Base-by-base conservation (phyloP, 2,888 invertebrate genomes). In the Microctonus hyperodae region DNA sequence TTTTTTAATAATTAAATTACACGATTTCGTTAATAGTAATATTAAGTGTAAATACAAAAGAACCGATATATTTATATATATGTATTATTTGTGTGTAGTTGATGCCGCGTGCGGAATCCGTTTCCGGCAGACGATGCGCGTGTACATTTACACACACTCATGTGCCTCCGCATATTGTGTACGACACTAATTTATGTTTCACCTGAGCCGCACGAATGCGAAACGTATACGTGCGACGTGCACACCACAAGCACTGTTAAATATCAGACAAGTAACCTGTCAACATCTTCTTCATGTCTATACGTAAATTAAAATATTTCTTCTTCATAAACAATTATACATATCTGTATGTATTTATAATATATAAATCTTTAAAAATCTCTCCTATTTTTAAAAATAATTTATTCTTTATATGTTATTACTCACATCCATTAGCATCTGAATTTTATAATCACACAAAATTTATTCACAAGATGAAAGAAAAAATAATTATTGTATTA, bases 61-160 rank as follows among this genome's bases (percentile, higher is more conserved):
- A 61, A 62, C 50, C 55, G 55, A 64, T 65, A 65, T 68, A 64
- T 69, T 65, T 69, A 28, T 28, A 7, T 28, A 28, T 28, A 5
- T 28, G 5, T n/a, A n/a, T n/a, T n/a, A n/a, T n/a, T n/a, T 44
- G 16, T 44, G n/a, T 37, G 37, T 37, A 69, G 72, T 70, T 71
- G 71, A 72, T 74, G 70, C 68, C 71, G 56, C 58, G 55, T 60
- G 60, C 61, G 72, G 65, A 70, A 74, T 75, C 69, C 69, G 64
- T 73, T 75, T 75, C 75, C 75, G 74, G 74, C 72, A 74, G 56
- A 67, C 65, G 53, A 53, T 44, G 65, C 56, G 61, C 31, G 23
- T 35, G 11, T 7, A 31, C 35, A 35, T 6, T n/a, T 4, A 37
- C 13, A 37, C 13, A 37, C n/a, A 56, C 61, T n/a, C n/a, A n/a